These are phyloP conservation scores for Biston stratarius DNA, from an alignment of 2,888 invertebrate species.

Conservation along the genomic window DNA sequence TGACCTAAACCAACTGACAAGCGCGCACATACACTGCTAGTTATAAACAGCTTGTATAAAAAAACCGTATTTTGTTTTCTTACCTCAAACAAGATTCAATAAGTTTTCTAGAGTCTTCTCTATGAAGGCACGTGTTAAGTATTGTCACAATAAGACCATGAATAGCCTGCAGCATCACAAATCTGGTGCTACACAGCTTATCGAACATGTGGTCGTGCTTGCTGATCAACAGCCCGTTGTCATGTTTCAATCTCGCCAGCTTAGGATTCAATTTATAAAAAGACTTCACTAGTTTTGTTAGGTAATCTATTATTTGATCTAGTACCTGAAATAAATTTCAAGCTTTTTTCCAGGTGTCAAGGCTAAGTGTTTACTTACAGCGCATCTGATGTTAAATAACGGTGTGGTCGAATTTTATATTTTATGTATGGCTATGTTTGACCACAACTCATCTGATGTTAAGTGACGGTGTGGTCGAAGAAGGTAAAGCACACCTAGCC, in stretches of 20 bases:
- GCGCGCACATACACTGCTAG: too few species aligned
- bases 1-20: too few species aligned
- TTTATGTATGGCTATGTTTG: too few species aligned
- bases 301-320: slow-evolving; percentile 85
- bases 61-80: slow-evolving; percentile 28
- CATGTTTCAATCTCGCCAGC: slow-evolving; percentile 77
- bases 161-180: slow-evolving; percentile 85
- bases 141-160: slow-evolving; percentile 84
- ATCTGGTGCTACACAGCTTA: slow-evolving; percentile 82
- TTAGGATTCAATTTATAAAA: slow-evolving; percentile 84
- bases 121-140: slow-evolving; percentile 81
- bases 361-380: not conserved
- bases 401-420: too few species aligned
- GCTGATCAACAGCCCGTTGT: slow-evolving; percentile 69
- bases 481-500: too few species aligned
- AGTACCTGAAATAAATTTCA: slow-evolving; percentile 80
- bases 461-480: too few species aligned
- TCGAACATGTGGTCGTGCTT: slow-evolving; percentile 85
- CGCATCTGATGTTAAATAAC: too few species aligned
- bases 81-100: slow-evolving; percentile 86
- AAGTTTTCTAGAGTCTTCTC: slow-evolving; percentile 86
- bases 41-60: too few species aligned
- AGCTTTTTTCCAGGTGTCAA: not conserved
- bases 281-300: slow-evolving; percentile 81
- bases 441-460: too few species aligned